Conservation (phyloP, 1,140 invertebrate genomes). For the Drosophila parabipectinata region DNA sequence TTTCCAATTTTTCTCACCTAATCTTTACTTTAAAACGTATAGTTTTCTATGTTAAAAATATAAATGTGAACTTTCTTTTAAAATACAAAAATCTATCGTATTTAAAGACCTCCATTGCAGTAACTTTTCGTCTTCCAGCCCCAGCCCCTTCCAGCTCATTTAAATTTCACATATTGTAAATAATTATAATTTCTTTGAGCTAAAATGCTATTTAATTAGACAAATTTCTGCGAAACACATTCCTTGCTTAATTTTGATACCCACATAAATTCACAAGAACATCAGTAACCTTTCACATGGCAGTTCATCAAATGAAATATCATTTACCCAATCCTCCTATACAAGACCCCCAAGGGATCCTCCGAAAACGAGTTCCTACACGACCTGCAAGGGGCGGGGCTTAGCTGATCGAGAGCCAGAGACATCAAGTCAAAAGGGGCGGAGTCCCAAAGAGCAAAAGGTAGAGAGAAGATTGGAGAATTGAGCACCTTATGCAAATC, state of each 20-base stretch:
- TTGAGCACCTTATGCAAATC: slow-evolving; percentile 63
- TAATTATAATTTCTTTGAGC: neutral
- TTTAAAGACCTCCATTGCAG: too few relatives aligned
- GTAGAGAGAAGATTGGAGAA: slow-evolving; percentile 15
- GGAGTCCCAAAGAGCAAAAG: slow-evolving; percentile 7
- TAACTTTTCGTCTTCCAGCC: too few relatives aligned
- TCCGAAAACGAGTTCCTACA: slow-evolving; percentile 28
- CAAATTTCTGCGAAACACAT: slow-evolving; percentile 1
- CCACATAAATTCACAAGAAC: slow-evolving; percentile 6
- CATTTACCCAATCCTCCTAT: slow-evolving; percentile 17
- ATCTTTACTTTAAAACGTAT: too few relatives aligned
- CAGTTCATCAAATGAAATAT: slow-evolving; percentile 22
- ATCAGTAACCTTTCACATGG: slow-evolving; percentile 28
- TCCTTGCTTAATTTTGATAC: neutral
- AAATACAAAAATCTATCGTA: too few relatives aligned
- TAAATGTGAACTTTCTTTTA: too few relatives aligned
- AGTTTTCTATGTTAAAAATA: too few relatives aligned
- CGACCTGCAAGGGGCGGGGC: slow-evolving; percentile 11
- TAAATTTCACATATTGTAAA: slow-evolving; percentile 7
- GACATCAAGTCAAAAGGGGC: slow-evolving; percentile 4
- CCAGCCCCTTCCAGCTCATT: neutral
- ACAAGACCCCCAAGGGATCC: slow-evolving; percentile 3
- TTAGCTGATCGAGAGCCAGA: neutral
- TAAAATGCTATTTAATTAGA: neutral
- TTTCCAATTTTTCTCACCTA: too few relatives aligned